These are phyloP conservation scores for Halcyon senegalensis DNA, from an alignment of 2,113 vertebrate genomes.

Conservation along the genomic window DNA sequence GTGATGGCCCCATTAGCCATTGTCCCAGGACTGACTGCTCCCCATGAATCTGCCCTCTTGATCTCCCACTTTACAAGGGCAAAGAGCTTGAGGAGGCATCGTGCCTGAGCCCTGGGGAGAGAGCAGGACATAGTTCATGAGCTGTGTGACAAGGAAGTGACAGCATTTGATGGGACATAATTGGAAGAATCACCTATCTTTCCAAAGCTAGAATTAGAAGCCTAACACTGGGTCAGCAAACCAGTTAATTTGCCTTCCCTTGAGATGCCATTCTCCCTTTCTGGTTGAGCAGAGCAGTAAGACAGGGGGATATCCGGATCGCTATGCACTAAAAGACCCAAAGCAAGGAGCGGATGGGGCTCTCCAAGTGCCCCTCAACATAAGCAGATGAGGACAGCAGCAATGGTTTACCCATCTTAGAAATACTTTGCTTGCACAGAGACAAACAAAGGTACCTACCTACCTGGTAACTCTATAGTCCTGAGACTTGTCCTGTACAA, in stretches of 20 bases:
- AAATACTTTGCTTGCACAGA: neutral
- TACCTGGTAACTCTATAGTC: neutral
- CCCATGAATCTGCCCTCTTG: neutral
- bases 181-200: neutral
- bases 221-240: neutral
- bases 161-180: neutral
- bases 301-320: neutral
- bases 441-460: neutral
- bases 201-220: neutral
- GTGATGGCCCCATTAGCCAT: neutral
- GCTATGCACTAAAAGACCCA: rapidly evolving
- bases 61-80: neutral
- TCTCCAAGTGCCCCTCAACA: neutral
- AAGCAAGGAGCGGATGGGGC: neutral
- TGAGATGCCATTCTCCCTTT: neutral
- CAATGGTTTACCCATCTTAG: neutral
- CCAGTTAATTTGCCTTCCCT: neutral
- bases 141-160: neutral
- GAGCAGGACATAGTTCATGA: neutral
- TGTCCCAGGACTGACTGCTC: neutral
- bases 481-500: neutral
- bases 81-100: neutral
- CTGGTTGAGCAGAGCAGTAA: neutral
- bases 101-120: neutral
- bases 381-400: neutral